A percentile compares a stretch with the other conserved stretches of the same genome.
Evolutionary conservation across 2,888 invertebrate genomes (phyloP).

Genomic region (Serripes groenlandicus): DNA sequence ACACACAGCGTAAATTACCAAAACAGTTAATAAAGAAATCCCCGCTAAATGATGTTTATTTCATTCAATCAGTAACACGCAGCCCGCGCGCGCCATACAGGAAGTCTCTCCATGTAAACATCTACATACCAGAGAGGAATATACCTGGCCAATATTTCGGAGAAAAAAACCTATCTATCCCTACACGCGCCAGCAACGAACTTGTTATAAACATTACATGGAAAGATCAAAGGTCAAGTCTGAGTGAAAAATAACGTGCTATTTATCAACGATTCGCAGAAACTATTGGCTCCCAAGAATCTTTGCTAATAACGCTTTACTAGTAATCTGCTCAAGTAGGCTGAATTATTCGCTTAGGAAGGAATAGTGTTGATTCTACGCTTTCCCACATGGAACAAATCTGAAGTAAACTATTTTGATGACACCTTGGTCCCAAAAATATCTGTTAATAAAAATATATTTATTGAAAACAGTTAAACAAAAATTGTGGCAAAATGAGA

Average conservation of each 20-base stretch:
- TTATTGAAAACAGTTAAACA: no score
- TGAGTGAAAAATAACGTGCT: conserved; percentile 3
- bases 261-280: conserved; percentile 10
- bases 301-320: no score
- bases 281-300: not conserved
- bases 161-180: not conserved
- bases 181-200: not conserved
- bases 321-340: no score
- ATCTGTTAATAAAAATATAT: no score
- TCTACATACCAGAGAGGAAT: conserved; percentile 15
- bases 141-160: conserved; percentile 15
- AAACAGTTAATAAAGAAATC: conserved; percentile 8
- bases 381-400: no score
- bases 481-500: no score
- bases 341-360: no score
- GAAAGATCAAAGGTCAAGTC: conserved; percentile 2
- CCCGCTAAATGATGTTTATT: conserved; percentile 16
- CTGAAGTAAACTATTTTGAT: no score
- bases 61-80: conserved; percentile 4
- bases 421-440: no score
- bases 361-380: no score
- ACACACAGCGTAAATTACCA: not conserved
- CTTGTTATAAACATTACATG: conserved; percentile 13
- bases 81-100: conserved; percentile 15
- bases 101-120: conserved; percentile 12